Evolutionary conservation across 2,888 invertebrate species (phyloP).

Genomic region (Caradrina clavipalpis): DNA sequence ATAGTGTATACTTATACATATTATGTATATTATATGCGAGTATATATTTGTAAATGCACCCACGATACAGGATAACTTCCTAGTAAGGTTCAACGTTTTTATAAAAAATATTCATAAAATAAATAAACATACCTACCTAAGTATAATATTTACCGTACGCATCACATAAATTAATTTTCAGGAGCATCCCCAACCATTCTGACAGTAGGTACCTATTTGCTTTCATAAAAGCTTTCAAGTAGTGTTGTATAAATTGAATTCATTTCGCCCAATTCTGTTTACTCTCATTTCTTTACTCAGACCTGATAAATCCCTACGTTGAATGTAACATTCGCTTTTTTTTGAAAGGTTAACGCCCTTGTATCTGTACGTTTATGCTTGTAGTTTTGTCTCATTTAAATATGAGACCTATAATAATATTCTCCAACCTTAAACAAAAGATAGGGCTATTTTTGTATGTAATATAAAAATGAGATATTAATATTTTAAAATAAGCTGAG

Average conservation of each 20-base stretch:
- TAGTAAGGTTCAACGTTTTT: too few species aligned
- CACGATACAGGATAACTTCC: too few species aligned
- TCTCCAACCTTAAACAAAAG: background rate
- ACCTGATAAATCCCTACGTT: slow-evolving; percentile 14
- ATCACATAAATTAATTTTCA: slow-evolving; percentile 4
- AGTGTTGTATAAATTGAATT: slow-evolving; percentile 44
- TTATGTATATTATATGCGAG: too few species aligned
- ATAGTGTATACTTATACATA: too few species aligned
- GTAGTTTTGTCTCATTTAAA: background rate
- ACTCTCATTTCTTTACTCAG: slow-evolving; percentile 17
- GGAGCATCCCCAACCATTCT: slow-evolving; percentile 5
- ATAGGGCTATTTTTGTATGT: too few species aligned
- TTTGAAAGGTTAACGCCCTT: background rate
- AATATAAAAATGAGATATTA: too few species aligned
- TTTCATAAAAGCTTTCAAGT: slow-evolving; percentile 42
- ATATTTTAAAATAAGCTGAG: too few species aligned
- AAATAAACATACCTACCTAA: too few species aligned
- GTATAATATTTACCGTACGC: background rate
- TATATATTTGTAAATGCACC: too few species aligned
- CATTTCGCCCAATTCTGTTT: slow-evolving; percentile 44
- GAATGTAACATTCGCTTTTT: slow-evolving; percentile 6
- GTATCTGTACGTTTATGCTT: background rate
- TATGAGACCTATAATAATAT: background rate
- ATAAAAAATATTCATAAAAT: too few species aligned
- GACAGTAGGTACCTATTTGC: slow-evolving; percentile 38